Evolutionary conservation across 1,140 invertebrate genomes (phyloP), one percentile per base, ranked within the genome.

Genomic region (Teleopsis dalmanni): DNA sequence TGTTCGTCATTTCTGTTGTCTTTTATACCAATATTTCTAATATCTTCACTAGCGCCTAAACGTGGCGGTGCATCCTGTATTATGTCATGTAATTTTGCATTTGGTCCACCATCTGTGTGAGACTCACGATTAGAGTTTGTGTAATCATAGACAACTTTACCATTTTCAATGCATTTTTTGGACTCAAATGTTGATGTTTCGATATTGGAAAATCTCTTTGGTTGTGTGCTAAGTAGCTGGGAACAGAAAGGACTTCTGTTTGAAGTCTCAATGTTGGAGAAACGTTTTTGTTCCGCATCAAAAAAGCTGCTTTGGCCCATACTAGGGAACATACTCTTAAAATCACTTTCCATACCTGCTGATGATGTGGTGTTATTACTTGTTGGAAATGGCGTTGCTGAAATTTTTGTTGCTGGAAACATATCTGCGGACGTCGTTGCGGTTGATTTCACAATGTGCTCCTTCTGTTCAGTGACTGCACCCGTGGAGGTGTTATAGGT

Each of bases 151-250:
- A 70, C 46, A 9, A 70, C 58, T 36, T 70, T 50, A 13, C 67
- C 67, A 29, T 70, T 70, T 41, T 70, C 66, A 8, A 55, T 47
- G 4, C 64, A 58, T 41, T 70, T 65, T 41, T 61, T 53, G 7
- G 64, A 55, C 54, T 70, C 62, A 26, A 38, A 70, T 3, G 54
- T 55, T 31, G 56, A 57, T 3, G 64, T 70, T 48, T 70, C 67
- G 23, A 70, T 65, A 48, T 67, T 70, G n/a, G 67, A 70, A 46
- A 65, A 69, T 0, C 57, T 54, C 23, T 68, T 67, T 6, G 47
- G 54, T 13, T 61, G 55, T 9, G 27, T 50, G 16, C 26, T 19
- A 33, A 38, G 22, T 3, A 53, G 22, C 27, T 56, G 54, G 1
- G 13, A 35, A 18, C 46, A 36, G 33, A 23, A 42, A 21, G 47